Base-by-base conservation (phyloP, 2,113 vertebrate species). In the Coreoperca whiteheadi region DNA sequence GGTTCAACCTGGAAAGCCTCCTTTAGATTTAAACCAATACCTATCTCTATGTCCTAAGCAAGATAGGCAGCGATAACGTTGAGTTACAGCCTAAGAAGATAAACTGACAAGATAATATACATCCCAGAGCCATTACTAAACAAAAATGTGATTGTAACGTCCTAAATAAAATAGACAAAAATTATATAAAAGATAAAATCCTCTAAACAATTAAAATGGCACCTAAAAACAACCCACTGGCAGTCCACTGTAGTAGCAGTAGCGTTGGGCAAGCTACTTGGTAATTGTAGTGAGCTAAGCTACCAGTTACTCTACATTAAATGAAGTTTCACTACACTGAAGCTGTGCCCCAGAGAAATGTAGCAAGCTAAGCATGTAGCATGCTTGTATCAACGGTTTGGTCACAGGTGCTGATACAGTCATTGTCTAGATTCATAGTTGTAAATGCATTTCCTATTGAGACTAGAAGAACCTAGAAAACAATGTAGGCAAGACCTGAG, bases 161-260 rank as follows among this genome's bases (percentile, higher is more conserved):
- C 15, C 50, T 20, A 46, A 25, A 76, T 41, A 59, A 43, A 25
- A 20, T 3, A 20, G 14, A 23, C n/a, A 30, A n/a, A n/a, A n/a
- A 59, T 59, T 20, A 61, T 48, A 63, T 11, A 18, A 50, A 48
- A 48, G 32, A 74, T 28, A 59, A 59, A 2, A 16, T 32, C 28
- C 28, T 1, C 1, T 2, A 18, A 18, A 32, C 14, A 20, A 34
- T 16, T 34, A 20, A 66, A 66, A 10, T 1, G 4, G 4, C 61
- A 39, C 21, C 1, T 41, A n/a, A 65, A 25, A 12, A 7, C 20
- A 70, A 50, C 30, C n/a, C n/a, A n/a, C n/a, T n/a, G n/a, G n/a
- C n/a, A n/a, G n/a, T n/a, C n/a, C n/a, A 51, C 30, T 37, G 63
- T 20, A 68, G 30, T 8, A 6, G 73, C 68, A 77, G 68, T 28